Evolutionary conservation across 2,797 vertebrate genomes (phyloP), one percentile per base, ranked within the genome.

Genomic region (Clarias laeviceps): DNA sequence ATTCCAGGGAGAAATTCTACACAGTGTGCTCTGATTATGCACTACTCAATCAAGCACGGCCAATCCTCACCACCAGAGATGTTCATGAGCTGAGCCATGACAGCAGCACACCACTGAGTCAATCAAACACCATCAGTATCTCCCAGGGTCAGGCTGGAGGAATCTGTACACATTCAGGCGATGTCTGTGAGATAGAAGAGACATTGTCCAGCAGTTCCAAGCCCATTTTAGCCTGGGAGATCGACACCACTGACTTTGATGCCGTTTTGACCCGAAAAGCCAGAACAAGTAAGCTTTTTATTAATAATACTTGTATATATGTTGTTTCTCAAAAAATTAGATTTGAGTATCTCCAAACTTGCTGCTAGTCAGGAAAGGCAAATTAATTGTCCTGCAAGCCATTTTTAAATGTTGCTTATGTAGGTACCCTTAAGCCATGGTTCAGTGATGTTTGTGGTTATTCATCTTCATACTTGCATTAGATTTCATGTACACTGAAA

Each of bases 21-120:
- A 99, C 98, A 0, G 97, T 99, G 89, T 99, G 98, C 91, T 99
- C 98, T 0, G 98, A 99, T 91, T 99, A 98, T 86, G 98, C 98
- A n/a, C 96, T 99, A 79, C 96, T 99, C 89, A 98, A 99, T 93
- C 97, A 96, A 93, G 98, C 97, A 4, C 94, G 95, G 85, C 95
- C 96, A 62, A 89, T 96, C 61, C 93, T 91, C 88, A 82, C 94
- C 87, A 86, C 95, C 88, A 93, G 93, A 89, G 95, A 95, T 3
- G 78, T 15, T n/a, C 74, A 34, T 82, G 86, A 93, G 61, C 93
- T 91, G 84, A 93, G 94, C 69, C 88, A 94, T 68, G 95, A 94
- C 37, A 93, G 91, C 14, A 91, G 93, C 87, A 88, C 93, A 45
- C 83, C 93, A 70, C 93, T 92, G 0, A 82, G 89, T 89, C 96